phyloP scores from a whole-genome alignment of 2,113 vertebrate genomes.

The Tor tambroides region DNA sequence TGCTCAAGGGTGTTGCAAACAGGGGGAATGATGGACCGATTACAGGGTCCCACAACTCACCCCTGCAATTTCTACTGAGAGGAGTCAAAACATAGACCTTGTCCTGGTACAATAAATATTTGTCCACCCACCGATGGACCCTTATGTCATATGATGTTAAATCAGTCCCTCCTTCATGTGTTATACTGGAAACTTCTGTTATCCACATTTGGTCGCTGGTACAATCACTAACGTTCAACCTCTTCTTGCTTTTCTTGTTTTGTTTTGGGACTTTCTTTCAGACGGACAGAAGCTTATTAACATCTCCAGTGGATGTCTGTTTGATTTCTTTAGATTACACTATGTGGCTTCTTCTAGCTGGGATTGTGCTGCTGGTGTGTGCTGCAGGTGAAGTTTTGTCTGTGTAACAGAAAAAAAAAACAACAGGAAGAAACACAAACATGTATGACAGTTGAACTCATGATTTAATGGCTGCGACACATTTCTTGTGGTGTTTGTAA shows the following conservation, averaged over 20 bases:
- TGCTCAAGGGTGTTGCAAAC: not conserved
- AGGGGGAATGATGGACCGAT: not conserved
- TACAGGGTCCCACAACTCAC: not conserved
- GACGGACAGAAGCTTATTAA: too few species aligned
- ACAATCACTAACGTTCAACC: not conserved
- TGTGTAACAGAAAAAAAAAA: not conserved
- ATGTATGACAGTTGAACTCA: too few species aligned
- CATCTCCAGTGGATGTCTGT: not conserved
- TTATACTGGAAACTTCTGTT: not conserved
- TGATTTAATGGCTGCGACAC: too few species aligned
- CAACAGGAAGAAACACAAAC: not conserved
- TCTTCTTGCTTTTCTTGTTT: not conserved
- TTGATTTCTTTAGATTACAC: not conserved
- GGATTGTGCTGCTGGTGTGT: constrained; percentile 56
- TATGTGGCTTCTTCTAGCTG: too few species aligned
- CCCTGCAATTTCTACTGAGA: not conserved
- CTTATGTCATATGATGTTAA: constrained; percentile 16
- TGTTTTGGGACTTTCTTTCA: not conserved
- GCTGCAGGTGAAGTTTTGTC: constrained; percentile 63
- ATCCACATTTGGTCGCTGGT: not conserved
- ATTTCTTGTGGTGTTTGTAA: too few species aligned
- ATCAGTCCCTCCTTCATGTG: not conserved
- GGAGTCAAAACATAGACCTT: not conserved
- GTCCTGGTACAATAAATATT: not conserved
- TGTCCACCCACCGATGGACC: not conserved